A percentile compares a stretch with the other conserved stretches of the same genome.
phyloP scores from a whole-genome alignment of 2,888 invertebrate genomes.

The Caenorhabditis virilis region DNA sequence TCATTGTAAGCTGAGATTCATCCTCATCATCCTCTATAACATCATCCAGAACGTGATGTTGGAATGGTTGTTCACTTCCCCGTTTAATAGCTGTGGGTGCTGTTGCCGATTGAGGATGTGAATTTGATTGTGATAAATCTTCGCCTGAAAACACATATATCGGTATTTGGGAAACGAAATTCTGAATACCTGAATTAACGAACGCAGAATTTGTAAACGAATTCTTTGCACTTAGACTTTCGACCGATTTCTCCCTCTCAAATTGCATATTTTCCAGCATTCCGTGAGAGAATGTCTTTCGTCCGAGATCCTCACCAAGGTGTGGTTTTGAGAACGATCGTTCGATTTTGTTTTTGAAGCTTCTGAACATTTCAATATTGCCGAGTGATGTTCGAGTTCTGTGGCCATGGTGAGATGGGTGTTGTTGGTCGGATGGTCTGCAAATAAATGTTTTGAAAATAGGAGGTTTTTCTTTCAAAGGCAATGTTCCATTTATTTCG shows the following conservation, averaged over 20 bases:
- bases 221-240: constrained; percentile 24
- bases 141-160: constrained; percentile 5
- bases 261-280: constrained; percentile 43
- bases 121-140: constrained; percentile 13
- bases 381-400: constrained; percentile 41
- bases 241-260: constrained; percentile 5
- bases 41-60: constrained; percentile 48
- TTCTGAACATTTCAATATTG: constrained; percentile 48
- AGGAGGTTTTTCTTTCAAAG: too few species aligned
- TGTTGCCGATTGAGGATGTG: constrained; percentile 14
- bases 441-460: too few species aligned
- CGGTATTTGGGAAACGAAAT: not conserved
- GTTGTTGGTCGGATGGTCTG: constrained; percentile 36
- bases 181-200: constrained; percentile 21
- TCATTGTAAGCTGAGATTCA: constrained; percentile 21
- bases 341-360: constrained; percentile 49
- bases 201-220: constrained; percentile 46
- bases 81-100: constrained; percentile 8
- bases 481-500: too few species aligned
- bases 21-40: constrained; percentile 49
- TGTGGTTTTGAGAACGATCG: constrained; percentile 47
- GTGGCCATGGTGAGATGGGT: constrained; percentile 20
- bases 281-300: constrained; percentile 50
- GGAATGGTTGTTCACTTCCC: constrained; percentile 36
- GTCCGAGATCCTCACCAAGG: constrained; percentile 33